phyloP scores from a whole-genome alignment of 1,140 invertebrate species.

The Doryteuthis pealeii region DNA sequence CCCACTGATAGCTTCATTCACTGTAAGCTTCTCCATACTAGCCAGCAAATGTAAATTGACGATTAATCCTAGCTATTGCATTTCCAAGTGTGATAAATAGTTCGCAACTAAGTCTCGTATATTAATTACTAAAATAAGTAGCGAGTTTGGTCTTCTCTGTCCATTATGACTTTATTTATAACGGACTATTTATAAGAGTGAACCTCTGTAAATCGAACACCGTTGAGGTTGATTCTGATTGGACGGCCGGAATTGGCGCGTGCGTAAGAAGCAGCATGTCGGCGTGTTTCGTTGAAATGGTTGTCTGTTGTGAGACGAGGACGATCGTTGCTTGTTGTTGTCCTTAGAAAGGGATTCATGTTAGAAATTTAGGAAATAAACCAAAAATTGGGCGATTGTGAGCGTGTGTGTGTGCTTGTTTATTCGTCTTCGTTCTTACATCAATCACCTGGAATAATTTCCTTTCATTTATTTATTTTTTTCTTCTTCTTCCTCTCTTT shows the following conservation, averaged over 20 bases:
- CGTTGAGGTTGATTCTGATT: too few relatives aligned
- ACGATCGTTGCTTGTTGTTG: not conserved
- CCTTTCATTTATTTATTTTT: not conserved
- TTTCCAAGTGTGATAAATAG: too few relatives aligned
- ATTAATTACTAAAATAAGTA: too few relatives aligned
- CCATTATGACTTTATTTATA: too few relatives aligned
- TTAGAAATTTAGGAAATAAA: not conserved
- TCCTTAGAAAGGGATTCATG: not conserved
- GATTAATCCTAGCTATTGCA: too few relatives aligned
- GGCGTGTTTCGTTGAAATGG: not conserved
- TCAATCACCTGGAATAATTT: not conserved
- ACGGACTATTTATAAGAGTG: too few relatives aligned
- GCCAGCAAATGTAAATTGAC: too few relatives aligned
- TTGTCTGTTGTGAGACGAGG: not conserved
- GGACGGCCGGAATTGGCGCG: not conserved
- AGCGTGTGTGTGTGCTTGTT: not conserved
- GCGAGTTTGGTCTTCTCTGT: too few relatives aligned
- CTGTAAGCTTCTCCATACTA: too few relatives aligned
- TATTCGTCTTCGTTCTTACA: not conserved
- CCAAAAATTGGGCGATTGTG: not conserved
- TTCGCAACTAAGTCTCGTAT: too few relatives aligned
- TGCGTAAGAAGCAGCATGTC: slow-evolving; percentile 6
- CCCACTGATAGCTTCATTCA: too few relatives aligned
- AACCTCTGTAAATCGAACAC: too few relatives aligned
- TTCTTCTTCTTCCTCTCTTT: not conserved